Percentiles rank a stretch among this genome's conserved stretches.
phyloP scores from a whole-genome alignment of 2,113 vertebrate genomes.

The Benitochromis conjunctus region DNA sequence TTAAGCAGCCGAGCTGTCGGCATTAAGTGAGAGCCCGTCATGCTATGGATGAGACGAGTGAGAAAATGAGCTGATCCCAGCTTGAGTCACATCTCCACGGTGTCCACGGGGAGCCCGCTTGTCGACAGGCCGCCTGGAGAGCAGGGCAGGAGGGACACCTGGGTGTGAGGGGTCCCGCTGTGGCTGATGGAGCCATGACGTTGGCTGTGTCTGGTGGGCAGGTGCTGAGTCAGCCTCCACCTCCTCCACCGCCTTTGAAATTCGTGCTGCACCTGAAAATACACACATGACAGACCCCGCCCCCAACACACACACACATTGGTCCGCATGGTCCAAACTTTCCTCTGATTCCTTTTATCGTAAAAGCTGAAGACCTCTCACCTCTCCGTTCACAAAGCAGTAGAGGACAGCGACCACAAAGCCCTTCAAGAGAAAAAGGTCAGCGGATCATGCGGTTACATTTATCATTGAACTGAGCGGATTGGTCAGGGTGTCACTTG shows the following conservation, averaged over 20 bases:
- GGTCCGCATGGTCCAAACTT: not conserved
- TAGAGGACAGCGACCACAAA: slow-evolving; percentile 75
- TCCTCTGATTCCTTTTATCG: not conserved
- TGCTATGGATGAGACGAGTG: not conserved
- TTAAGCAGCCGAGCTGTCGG: not conserved
- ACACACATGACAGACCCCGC: not conserved
- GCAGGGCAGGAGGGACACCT: slow-evolving; percentile 65
- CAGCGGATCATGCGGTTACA: not conserved
- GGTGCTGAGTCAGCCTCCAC: slow-evolving; percentile 57
- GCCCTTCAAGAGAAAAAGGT: slow-evolving; percentile 44
- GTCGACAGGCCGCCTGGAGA: not conserved
- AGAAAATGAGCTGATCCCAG: not conserved
- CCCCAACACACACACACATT: no score
- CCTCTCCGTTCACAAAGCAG: slow-evolving; percentile 77
- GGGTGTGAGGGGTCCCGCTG: slow-evolving; percentile 66
- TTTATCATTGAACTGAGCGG: not conserved
- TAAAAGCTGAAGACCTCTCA: not conserved
- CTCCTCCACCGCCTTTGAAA: slow-evolving; percentile 68
- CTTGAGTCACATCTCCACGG: not conserved
- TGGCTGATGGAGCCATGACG: slow-evolving; percentile 68
- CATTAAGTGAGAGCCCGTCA: not conserved
- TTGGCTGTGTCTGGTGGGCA: slow-evolving; percentile 42
- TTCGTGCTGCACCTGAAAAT: slow-evolving; percentile 70
- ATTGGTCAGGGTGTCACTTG: not conserved
- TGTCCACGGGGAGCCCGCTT: not conserved